These are phyloP conservation scores for Metopolophium dirhodum DNA, from an alignment of 1,140 invertebrate species.

Conservation along the genomic window DNA sequence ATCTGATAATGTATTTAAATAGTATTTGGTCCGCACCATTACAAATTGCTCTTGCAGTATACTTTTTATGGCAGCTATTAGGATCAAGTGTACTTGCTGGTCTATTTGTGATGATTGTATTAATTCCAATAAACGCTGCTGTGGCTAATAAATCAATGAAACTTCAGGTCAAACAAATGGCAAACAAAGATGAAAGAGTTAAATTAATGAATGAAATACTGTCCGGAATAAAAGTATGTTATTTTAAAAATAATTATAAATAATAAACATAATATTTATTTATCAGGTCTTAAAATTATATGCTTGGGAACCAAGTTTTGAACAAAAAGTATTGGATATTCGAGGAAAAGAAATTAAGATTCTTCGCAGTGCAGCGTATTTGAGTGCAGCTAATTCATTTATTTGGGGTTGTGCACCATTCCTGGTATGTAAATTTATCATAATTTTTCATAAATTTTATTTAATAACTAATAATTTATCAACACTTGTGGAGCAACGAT, in stretches of 20 bases:
- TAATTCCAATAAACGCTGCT: constrained; percentile 88
- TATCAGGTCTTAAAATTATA: constrained; percentile 82
- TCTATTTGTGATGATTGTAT: constrained; percentile 88
- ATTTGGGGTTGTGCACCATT: constrained; percentile 96
- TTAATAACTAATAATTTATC: no score
- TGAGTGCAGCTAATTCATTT: constrained; percentile 89
- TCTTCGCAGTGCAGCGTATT: constrained; percentile 82
- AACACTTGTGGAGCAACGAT: no score
- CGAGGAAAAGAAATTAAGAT: constrained; percentile 84
- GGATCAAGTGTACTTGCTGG: constrained; percentile 88
- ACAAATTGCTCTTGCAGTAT: constrained; percentile 86
- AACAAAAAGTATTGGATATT: constrained; percentile 82
- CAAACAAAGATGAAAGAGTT: constrained; percentile 88
- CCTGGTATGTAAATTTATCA: constrained; percentile 73
- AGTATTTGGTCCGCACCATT: constrained; percentile 97
- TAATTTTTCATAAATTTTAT: no score
- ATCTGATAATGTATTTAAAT: constrained; percentile 88
- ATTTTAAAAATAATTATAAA: neutral
- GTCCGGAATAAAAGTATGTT: constrained; percentile 86
- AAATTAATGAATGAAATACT: constrained; percentile 96
- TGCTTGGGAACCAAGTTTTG: constrained; percentile 90
- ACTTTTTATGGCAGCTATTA: constrained; percentile 86
- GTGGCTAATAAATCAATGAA: constrained; percentile 84
- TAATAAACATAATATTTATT: neutral
- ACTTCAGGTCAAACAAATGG: constrained; percentile 88